Evolutionary conservation across 2,888 invertebrate species (phyloP).

Genomic region (Seladonia tumulorum): DNA sequence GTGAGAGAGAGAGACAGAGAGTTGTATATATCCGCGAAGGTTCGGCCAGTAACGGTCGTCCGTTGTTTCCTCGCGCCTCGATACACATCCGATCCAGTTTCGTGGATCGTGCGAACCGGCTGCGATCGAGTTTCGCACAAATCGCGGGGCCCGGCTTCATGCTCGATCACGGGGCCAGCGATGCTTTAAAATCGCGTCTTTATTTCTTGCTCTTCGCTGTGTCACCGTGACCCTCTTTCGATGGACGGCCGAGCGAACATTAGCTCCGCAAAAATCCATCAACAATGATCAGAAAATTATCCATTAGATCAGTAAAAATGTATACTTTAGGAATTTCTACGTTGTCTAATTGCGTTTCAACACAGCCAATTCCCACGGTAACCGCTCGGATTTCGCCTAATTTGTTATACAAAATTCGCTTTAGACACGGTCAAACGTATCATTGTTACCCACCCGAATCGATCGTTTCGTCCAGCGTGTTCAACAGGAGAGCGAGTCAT

Average conservation of each 20-base stretch:
- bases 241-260: background rate
- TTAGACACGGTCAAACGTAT: background rate
- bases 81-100: slow-evolving; percentile 75
- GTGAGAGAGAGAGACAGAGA: background rate
- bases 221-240: background rate
- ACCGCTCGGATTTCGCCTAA: background rate
- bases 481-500: background rate
- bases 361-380: no score
- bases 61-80: slow-evolving; percentile 62
- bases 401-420: background rate
- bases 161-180: slow-evolving; percentile 61
- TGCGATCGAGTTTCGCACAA: slow-evolving; percentile 74
- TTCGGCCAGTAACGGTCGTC: slow-evolving; percentile 55
- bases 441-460: background rate
- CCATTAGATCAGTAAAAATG: background rate
- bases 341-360: background rate
- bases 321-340: background rate
- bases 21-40: slow-evolving; percentile 31
- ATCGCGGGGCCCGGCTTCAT: slow-evolving; percentile 63
- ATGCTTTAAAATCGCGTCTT: slow-evolving; percentile 42
- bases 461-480: background rate
- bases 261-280: background rate
- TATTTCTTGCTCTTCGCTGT: slow-evolving; percentile 12
- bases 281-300: background rate
- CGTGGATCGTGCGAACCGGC: slow-evolving; percentile 74